These are phyloP conservation scores for Orchestia grillus DNA, from an alignment of 1,140 invertebrate species.

Conservation along the genomic window DNA sequence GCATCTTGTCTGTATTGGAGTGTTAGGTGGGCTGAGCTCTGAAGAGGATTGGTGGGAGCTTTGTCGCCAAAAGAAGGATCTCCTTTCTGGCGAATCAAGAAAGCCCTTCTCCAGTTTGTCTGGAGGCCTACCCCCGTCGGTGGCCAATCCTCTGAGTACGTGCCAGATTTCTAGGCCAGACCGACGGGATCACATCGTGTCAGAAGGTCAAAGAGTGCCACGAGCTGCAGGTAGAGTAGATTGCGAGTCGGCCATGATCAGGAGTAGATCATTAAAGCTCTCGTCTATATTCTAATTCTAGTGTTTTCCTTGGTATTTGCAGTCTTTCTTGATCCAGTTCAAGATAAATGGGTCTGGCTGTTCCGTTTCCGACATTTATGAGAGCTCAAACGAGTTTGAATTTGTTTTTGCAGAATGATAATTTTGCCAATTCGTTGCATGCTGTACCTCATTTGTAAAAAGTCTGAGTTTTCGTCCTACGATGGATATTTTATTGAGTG, in stretches of 20 bases:
- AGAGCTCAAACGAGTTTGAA: background rate
- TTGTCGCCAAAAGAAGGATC: background rate
- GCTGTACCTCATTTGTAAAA: background rate
- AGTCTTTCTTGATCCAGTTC: background rate
- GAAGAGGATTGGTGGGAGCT: background rate
- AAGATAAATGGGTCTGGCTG: background rate
- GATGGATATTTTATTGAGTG: background rate
- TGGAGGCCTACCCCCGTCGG: background rate
- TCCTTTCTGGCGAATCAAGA: conserved; percentile 15
- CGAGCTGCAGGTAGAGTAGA: background rate
- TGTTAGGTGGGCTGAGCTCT: background rate
- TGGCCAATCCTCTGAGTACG: conserved; percentile 17
- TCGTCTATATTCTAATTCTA: background rate
- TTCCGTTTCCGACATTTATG: background rate
- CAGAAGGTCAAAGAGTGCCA: background rate
- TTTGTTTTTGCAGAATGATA: background rate
- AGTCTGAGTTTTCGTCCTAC: background rate
- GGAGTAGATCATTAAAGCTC: background rate
- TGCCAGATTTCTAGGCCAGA: background rate
- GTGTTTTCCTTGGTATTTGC: background rate
- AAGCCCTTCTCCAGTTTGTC: conserved; percentile 19
- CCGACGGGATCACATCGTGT: background rate
- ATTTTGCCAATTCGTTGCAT: background rate
- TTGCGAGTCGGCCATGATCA: conserved; percentile 8
- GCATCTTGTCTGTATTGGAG: conserved; percentile 7